Evolutionary conservation across 2,113 vertebrate species (phyloP).

Genomic region (Rhynchopsitta pachyrhyncha): DNA sequence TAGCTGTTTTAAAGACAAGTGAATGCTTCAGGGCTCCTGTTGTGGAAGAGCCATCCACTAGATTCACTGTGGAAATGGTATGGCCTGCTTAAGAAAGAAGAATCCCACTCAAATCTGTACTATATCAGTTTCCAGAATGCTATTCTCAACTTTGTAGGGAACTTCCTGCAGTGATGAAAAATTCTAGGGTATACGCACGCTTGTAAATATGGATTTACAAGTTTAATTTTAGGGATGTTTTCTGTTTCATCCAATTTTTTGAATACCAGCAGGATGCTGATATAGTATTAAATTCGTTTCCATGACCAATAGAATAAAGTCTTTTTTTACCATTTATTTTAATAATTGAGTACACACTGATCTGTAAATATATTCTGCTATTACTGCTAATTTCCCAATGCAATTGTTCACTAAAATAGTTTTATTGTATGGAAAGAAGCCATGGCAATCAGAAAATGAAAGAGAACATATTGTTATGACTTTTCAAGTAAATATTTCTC

Average conservation of each 20-base stretch:
- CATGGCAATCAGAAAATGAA: background rate
- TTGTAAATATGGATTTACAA: background rate
- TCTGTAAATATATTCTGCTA: background rate
- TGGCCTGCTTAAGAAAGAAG: background rate
- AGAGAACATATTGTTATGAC: background rate
- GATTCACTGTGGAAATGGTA: background rate
- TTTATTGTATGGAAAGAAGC: background rate
- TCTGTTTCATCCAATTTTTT: background rate
- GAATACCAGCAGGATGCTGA: background rate
- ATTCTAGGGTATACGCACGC: background rate
- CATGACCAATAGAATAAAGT: background rate
- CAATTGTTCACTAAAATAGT: background rate
- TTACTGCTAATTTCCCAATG: background rate
- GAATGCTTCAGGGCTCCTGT: background rate
- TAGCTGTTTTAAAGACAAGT: background rate
- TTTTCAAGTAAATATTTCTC: background rate
- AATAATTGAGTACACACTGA: background rate
- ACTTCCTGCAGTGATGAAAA: background rate
- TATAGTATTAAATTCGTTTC: background rate
- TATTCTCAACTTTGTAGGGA: background rate
- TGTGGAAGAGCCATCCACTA: background rate
- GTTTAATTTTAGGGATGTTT: background rate
- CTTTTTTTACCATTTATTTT: background rate
- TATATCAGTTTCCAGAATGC: background rate
- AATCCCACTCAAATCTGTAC: background rate